Conservation (phyloP, 2,888 invertebrate species). For the Rotaria socialis region DNA sequence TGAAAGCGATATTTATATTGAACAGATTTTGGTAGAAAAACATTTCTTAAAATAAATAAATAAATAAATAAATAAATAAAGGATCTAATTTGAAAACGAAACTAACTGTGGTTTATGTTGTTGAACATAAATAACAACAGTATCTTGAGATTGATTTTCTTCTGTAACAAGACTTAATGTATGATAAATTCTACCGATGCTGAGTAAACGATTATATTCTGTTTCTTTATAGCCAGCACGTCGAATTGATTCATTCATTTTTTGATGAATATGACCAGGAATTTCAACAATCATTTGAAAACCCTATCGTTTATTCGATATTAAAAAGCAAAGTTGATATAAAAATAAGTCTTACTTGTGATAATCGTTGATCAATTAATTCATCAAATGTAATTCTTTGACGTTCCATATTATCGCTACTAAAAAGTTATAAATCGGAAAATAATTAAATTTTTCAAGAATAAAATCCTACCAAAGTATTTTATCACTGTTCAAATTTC, state of each 20-base stretch:
- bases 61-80: too few species aligned
- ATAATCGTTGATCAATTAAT: constrained; percentile 32
- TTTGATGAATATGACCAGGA: neutral
- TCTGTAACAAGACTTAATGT: constrained; percentile 23
- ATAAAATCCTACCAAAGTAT: neutral
- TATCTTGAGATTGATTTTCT: neutral
- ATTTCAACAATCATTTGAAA: constrained; percentile 4
- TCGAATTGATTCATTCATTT: neutral
- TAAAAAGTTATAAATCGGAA: neutral
- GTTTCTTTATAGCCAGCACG: neutral
- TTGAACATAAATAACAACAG: neutral
- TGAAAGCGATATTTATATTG: constrained; percentile 62
- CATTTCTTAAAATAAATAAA: neutral
- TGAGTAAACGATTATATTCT: neutral
- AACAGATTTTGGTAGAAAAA: constrained; percentile 66
- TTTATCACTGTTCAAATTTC: neutral
- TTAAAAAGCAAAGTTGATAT: too few species aligned
- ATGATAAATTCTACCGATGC: constrained; percentile 32
- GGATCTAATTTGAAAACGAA: too few species aligned
- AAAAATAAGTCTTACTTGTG: neutral
- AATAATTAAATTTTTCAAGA: neutral
- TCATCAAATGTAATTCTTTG: neutral
- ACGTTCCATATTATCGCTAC: neutral
- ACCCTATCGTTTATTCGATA: neutral
- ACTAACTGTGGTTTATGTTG: constrained; percentile 19